Evolutionary conservation across 2,113 vertebrate genomes (phyloP).

Genomic region (Planiliza haematocheilus): DNA sequence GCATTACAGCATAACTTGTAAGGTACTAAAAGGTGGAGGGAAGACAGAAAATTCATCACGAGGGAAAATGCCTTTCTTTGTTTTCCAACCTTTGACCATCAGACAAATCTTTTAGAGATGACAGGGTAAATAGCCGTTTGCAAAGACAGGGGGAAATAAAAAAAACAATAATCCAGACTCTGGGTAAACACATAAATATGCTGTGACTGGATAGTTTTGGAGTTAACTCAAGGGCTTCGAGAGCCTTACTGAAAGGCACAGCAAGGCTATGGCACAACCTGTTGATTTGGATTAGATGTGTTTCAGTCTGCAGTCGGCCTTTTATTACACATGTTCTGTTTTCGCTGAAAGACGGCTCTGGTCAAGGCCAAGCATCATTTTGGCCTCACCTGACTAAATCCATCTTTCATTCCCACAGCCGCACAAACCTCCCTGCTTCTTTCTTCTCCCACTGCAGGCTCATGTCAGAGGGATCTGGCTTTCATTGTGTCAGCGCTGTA

Average conservation of each 20-base stretch:
- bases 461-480: slow-evolving; percentile 67
- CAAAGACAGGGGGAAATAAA: slow-evolving; percentile 5
- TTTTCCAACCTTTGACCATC: slow-evolving; percentile 61
- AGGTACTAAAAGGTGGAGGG: slow-evolving; percentile 50
- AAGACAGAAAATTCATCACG: slow-evolving; percentile 28
- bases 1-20: slow-evolving; percentile 73
- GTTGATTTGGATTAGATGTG: slow-evolving; percentile 35
- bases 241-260: slow-evolving; percentile 29
- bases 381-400: slow-evolving; percentile 52
- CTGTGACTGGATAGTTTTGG: slow-evolving; percentile 42
- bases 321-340: slow-evolving; percentile 38
- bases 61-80: slow-evolving; percentile 45
- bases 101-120: slow-evolving; percentile 49
- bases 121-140: slow-evolving; percentile 49
- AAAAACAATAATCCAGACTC: slow-evolving; percentile 42
- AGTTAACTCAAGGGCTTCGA: slow-evolving; percentile 44
- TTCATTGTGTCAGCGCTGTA: slow-evolving; percentile 68
- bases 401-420: slow-evolving; percentile 54
- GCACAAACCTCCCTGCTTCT: slow-evolving; percentile 37
- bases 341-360: slow-evolving; percentile 22
- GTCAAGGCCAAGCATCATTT: slow-evolving; percentile 47
- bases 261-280: slow-evolving; percentile 29
- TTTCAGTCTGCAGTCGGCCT: slow-evolving; percentile 42
- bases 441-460: slow-evolving; percentile 36
- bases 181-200: slow-evolving; percentile 62